Base-by-base conservation (phyloP, 2,797 vertebrate species). In the Cynodonichthys magdalenae region DNA sequence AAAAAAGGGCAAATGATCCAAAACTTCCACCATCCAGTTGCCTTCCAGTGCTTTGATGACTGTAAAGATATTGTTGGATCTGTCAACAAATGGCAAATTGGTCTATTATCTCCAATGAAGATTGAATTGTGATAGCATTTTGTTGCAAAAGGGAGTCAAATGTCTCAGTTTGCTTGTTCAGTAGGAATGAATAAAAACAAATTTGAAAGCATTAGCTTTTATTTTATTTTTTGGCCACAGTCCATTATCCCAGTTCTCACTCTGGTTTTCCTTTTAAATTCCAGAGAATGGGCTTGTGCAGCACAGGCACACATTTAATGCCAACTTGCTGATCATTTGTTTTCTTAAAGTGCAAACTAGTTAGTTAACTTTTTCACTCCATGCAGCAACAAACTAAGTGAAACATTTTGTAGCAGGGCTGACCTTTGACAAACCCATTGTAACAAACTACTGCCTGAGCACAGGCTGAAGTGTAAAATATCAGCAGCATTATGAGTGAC, bases 21-120 rank as follows among this genome's bases (percentile, higher is more conserved):
- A 62, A 86, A 88, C 87, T 61, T 89, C 77, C 79, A 75, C 62
- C 88, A 81, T 88, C 78, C 80, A 84, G 78, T 84, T 85, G 70
- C 85, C 87, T 91, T 85, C 77, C 87, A 83, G 87, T 86, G 77
- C 73, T 88, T 85, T 77, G 89, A 92, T 91, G 81, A 68, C 56
- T 59, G 60, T 53, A 66, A 53, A 89, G 90, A 91, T 90, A 89
- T 27, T 46, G 79, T 55, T 81, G 63, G 63, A 44, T 73, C 83
- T 75, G 83, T 87, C 81, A 91, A 91, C 90, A 90, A 69, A 89
- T 70, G 68, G 80, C 81, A 80, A 92, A 91, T 91, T 90, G 86
- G 82, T 82, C 79, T 79, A 85, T 90, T 84, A 83, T 88, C 87
- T 64, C 63, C 79, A 83, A 84, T 88, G 74, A 83, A 89, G 91